phyloP scores from a whole-genome alignment of 1,140 invertebrate genomes.

The Drosophila persimilis region DNA sequence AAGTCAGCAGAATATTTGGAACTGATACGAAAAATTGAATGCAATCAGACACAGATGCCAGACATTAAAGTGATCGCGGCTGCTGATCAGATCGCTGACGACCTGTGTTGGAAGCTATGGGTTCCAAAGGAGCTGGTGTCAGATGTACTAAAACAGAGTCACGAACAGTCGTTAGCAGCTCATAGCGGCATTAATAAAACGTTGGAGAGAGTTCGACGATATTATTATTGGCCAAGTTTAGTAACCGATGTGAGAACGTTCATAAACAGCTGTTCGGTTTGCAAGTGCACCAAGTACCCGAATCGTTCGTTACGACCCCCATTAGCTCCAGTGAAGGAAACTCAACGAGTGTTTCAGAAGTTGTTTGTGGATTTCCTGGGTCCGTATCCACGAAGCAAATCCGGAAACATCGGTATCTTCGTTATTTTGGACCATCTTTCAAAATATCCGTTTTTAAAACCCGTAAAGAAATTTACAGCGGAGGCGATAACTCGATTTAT shows the following conservation, averaged over 20 bases:
- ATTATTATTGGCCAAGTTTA: constrained; percentile 5
- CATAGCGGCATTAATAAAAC: constrained; percentile 13
- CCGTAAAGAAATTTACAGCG: background rate
- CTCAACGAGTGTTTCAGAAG: no score
- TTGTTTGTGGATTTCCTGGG: background rate
- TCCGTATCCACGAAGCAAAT: no score
- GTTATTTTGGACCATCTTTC: constrained; percentile 1
- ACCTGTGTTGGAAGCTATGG: constrained; percentile 5
- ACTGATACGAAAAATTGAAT: background rate
- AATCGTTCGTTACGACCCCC: background rate
- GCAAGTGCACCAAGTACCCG: constrained; percentile 1
- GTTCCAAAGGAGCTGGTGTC: background rate
- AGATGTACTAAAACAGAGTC: background rate
- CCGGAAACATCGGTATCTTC: no score
- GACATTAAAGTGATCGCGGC: constrained; percentile 3
- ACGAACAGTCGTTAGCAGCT: background rate
- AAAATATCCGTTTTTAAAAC: constrained; percentile 1
- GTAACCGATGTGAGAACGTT: background rate
- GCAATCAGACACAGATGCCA: background rate
- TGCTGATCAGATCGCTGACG: background rate
- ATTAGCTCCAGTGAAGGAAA: no score
- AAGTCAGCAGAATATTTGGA: background rate
- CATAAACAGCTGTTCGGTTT: constrained; percentile 2
- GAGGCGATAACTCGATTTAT: background rate
- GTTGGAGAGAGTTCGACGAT: constrained; percentile 4